These are phyloP conservation scores for Frankliniella fusca DNA, from an alignment of 2,888 invertebrate genomes.

Conservation along the genomic window DNA sequence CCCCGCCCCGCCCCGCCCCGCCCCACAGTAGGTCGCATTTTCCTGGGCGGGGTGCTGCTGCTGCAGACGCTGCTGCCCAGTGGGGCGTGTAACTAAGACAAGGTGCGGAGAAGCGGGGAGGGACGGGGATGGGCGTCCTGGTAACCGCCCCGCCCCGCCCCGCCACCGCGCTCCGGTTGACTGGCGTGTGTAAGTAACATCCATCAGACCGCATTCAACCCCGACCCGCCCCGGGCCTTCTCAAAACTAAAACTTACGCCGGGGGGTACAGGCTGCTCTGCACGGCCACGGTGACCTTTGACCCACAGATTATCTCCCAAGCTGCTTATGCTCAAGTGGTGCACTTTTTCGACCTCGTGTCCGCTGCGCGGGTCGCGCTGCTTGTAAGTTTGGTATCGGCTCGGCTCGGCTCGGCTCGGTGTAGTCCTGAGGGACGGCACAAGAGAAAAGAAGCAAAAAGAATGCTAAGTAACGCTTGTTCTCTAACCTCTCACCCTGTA, in stretches of 20 bases:
- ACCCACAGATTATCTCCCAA: too few species aligned
- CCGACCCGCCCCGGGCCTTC: too few species aligned
- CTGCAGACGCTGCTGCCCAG: not conserved
- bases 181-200: not conserved
- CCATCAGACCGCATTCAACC: not conserved
- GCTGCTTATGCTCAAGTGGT: too few species aligned
- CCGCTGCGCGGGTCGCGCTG: not conserved
- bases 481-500: slow-evolving; percentile 18
- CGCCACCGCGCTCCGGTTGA: not conserved
- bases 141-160: not conserved
- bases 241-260: not conserved
- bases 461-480: not conserved
- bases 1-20: not conserved
- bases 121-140: not conserved
- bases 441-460: too few species aligned
- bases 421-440: too few species aligned
- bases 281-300: too few species aligned
- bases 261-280: not conserved
- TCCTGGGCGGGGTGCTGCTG: too few species aligned
- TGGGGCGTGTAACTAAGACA: slow-evolving; percentile 17
- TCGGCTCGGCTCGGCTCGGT: slow-evolving; percentile 7
- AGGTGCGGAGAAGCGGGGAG: not conserved
- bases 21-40: too few species aligned
- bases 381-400: not conserved
- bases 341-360: not conserved